Evolutionary conservation across 2,888 invertebrate species (phyloP).

Genomic region (Dolichomitus sp.): DNA sequence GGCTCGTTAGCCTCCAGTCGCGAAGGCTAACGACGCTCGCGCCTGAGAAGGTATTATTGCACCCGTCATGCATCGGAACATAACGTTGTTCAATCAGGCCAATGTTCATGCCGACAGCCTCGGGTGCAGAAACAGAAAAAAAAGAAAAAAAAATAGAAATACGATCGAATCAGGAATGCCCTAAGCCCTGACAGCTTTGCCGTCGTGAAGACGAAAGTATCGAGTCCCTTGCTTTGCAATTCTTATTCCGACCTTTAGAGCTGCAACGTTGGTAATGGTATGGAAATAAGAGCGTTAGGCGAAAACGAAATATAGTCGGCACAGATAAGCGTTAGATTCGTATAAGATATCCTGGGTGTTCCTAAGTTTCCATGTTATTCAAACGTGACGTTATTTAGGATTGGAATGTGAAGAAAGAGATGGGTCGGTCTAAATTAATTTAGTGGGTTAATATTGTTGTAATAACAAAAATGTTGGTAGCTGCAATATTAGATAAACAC

Average conservation of each 20-base stretch:
- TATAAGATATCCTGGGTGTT: background rate
- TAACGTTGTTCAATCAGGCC: constrained; percentile 7
- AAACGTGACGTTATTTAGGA: background rate
- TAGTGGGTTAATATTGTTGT: no score
- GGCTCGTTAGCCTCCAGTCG: constrained; percentile 43
- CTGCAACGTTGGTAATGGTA: background rate
- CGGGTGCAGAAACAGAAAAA: background rate
- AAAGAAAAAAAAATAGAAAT: background rate
- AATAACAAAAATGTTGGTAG: no score
- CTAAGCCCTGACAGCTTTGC: background rate
- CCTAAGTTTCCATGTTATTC: background rate
- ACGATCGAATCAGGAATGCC: background rate
- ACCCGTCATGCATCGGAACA: constrained; percentile 23
- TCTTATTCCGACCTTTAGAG: constrained; percentile 3
- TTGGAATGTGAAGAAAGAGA: background rate
- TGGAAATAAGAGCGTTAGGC: background rate
- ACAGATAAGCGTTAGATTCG: background rate
- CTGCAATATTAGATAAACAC: no score
- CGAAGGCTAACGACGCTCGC: constrained; percentile 35
- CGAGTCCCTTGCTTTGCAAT: background rate
- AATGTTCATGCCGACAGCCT: background rate
- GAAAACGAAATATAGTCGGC: background rate
- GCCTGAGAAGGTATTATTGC: constrained; percentile 32
- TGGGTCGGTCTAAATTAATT: no score
- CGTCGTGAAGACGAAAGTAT: background rate